Conservation (phyloP, 2,113 vertebrate genomes). For the Mus spicilegus region DNA sequence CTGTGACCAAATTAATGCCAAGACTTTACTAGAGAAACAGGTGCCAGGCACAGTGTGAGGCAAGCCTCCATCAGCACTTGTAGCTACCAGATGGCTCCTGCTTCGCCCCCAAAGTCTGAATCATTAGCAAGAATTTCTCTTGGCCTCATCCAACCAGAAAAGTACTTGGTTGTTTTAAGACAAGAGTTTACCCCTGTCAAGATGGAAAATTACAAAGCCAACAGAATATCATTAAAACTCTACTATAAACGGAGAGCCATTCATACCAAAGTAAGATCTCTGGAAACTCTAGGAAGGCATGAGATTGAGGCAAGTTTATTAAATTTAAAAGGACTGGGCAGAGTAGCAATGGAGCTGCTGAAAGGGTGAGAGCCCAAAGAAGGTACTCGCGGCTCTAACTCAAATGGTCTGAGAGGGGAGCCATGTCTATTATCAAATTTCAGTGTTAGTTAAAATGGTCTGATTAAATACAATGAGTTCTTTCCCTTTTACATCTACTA, state of each 20-base stretch:
- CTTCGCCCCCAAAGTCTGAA: not conserved
- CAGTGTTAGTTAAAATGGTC: not conserved
- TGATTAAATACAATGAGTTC: not conserved
- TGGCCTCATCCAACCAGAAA: not conserved
- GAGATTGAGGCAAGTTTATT: not conserved
- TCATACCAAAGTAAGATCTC: not conserved
- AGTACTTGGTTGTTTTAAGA: not conserved
- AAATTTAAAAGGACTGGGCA: not conserved
- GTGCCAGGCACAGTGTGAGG: rapidly evolving
- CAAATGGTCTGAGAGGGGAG: not conserved
- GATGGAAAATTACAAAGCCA: not conserved
- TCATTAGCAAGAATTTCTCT: not conserved
- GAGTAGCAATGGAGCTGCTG: not conserved
- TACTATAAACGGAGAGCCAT: not conserved
- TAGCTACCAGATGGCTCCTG: not conserved
- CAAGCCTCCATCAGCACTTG: rapidly evolving
- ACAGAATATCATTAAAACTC: not conserved
- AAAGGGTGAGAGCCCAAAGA: not conserved
- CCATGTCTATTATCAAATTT: not conserved
- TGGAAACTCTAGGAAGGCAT: not conserved
- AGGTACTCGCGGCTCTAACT: not conserved
- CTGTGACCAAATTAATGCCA: not conserved
- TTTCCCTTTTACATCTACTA: not conserved
- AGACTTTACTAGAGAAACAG: not conserved
- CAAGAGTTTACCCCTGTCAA: not conserved